A percentile compares a stretch with the other conserved stretches of the same genome.
These are phyloP conservation scores for Carapus acus DNA, from an alignment of 2,797 vertebrate genomes.

Conservation along the genomic window DNA sequence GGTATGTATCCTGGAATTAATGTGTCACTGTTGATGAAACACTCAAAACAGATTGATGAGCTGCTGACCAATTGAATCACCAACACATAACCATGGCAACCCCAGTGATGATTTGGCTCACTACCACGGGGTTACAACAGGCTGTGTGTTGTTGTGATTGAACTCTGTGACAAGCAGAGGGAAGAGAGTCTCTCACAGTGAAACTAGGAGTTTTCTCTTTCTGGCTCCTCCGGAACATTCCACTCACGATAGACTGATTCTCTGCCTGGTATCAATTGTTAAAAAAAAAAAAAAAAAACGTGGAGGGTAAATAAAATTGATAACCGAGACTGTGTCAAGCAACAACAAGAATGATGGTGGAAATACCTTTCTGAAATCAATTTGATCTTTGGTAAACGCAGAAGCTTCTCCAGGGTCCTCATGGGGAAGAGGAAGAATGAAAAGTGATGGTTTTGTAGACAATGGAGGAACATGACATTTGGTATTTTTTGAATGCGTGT, in stretches of 20 bases:
- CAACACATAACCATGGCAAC: too few relatives aligned
- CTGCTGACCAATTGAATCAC: too few relatives aligned
- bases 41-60: too few relatives aligned
- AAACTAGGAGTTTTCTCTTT: conserved; percentile 40
- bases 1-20: too few relatives aligned
- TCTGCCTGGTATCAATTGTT: too few relatives aligned
- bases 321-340: too few relatives aligned
- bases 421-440: conserved; percentile 8
- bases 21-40: too few relatives aligned
- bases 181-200: conserved; percentile 34
- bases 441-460: background rate
- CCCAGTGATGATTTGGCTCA: too few relatives aligned
- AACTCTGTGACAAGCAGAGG: background rate
- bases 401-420: conserved; percentile 31
- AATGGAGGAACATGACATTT: background rate
- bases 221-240: conserved; percentile 40
- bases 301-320: background rate
- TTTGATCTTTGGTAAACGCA: conserved; percentile 13
- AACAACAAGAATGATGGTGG: background rate
- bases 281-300: conserved; percentile 18
- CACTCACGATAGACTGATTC: conserved; percentile 5
- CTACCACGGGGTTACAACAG: too few relatives aligned
- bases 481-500: background rate
- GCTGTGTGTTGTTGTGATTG: too few relatives aligned
- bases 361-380: conserved; percentile 51